Evolutionary conservation across 1,140 invertebrate genomes (phyloP), one percentile per base, ranked within the genome.

Genomic region (Drosophila jambulina): DNA sequence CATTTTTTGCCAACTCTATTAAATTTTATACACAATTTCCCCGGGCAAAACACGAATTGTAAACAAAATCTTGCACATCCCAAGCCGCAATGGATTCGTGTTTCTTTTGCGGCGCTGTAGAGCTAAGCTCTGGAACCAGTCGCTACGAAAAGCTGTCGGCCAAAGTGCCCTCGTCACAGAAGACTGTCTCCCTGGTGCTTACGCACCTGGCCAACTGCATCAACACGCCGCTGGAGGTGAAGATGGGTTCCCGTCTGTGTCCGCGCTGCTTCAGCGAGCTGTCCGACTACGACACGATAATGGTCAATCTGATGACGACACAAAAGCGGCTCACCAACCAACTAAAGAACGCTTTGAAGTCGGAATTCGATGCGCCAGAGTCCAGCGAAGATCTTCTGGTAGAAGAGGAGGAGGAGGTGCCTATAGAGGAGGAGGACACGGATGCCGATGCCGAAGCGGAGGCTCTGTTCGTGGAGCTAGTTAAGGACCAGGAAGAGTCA

Each of bases 271-370:
- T 91, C n/a, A 53, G 51, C 1, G 88, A 92, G 21, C 53, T 92
- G 17, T 51, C 82, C 0, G 88, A 87, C 2, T 92, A 92, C 21
- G 91, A 92, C 43, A 68, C 80, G 13, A 84, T 92, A 36, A 92
- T 92, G 91, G 84, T 92, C 1, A 92, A 87, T 43, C 53, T 92
- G 48, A 83, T 92, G 77, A 75, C 79, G 9, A 78, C 82, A 3
- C 91, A 92, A 70, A 91, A 87, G 40, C 76, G 70, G 15, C 60
- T 92, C 0, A 91, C 91, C 0, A 75, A 62, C 9, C 82, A 81
- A 34, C 60, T 92, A 3, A 85, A 67, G 15, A 53, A 72, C 5
- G 84, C 84, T 7, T 21, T 88, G 0, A 87, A 88, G 53, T 88
- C 77, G 0, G 80, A 80, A 13, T 84, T 60, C 25, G 84, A 80